Evolutionary conservation across 2,888 invertebrate species (phyloP).

Genomic region (Tiphia femorata): DNA sequence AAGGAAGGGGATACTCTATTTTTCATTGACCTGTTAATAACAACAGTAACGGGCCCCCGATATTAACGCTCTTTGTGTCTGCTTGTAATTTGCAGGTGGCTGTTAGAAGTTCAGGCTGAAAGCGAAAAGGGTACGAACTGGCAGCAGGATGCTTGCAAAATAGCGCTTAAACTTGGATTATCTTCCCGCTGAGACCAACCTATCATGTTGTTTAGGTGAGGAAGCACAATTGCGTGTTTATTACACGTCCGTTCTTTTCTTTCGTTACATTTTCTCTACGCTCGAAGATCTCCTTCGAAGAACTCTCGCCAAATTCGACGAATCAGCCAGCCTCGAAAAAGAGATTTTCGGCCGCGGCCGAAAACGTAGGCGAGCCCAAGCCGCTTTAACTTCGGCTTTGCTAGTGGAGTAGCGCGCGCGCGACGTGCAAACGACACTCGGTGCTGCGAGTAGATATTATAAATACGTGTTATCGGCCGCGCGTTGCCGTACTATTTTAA

Average conservation of each 20-base stretch:
- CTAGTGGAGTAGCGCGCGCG: neutral
- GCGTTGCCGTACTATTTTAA: slow-evolving; percentile 59
- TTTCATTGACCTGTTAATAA: neutral
- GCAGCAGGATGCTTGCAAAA: slow-evolving; percentile 61
- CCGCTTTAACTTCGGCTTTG: slow-evolving; percentile 39
- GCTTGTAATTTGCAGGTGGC: slow-evolving; percentile 56
- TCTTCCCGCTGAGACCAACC: slow-evolving; percentile 62
- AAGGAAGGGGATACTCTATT: neutral
- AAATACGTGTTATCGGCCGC: slow-evolving; percentile 61
- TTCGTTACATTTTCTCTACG: slow-evolving; percentile 23
- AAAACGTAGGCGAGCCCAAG: slow-evolving; percentile 15
- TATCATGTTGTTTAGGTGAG: slow-evolving; percentile 68
- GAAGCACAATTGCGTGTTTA: too few relatives aligned
- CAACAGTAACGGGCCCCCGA: too few relatives aligned
- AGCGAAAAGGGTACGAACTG: slow-evolving; percentile 56
- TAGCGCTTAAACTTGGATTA: slow-evolving; percentile 57
- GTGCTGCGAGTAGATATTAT: slow-evolving; percentile 51
- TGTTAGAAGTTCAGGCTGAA: slow-evolving; percentile 58
- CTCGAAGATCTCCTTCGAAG: too few relatives aligned
- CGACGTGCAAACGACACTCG: slow-evolving; percentile 25
- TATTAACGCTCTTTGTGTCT: neutral
- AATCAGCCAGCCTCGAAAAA: too few relatives aligned
- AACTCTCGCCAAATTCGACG: too few relatives aligned
- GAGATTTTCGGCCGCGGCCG: too few relatives aligned
- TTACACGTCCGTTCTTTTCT: too few relatives aligned